Base-by-base conservation (phyloP, 2,797 vertebrate genomes). In the Harpagifer antarcticus region DNA sequence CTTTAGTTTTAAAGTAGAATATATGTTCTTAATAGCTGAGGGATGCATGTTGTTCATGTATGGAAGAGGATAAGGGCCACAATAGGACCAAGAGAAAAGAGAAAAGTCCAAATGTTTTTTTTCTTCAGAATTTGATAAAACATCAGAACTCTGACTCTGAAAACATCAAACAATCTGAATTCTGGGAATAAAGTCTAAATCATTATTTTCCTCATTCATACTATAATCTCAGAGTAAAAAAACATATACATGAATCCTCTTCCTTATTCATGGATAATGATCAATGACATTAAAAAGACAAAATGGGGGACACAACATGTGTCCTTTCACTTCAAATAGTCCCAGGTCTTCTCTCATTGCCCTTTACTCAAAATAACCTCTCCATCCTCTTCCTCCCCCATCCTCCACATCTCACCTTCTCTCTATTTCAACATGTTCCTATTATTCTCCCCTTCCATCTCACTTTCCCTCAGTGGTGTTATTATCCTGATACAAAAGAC, bases 321-420 rank as follows among this genome's bases (percentile, higher is more conserved):
- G 31, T 70, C 56, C 60, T 63, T 76, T 82, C 45, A 63, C 19
- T 50, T 61, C 2, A 66, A 66, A 70, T 27, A 60, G 55, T 55
- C 47, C 14, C 54, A 57, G 74, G 48, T 64, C 59, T 66, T 23
- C 56, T 73, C 45, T 69, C 40, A 31, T 33, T 50, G 10, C n/a
- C 73, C 68, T 78, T 81, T 76, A 68, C 45, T 69, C 64, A 3
- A 84, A 80, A 86, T 80, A 56, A 74, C 74, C 66, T 68, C 79
- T 74, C 59, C 43, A 56, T 48, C 66, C 70, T 62, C 59, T 70
- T 69, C 45, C 33, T 27, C 17, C 7, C 15, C 23, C 31, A 31
- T n/a, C 37, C 52, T 59, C 50, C 33, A n/a, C 47, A 72, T 60
- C n/a, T 33, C 17, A 20, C 63, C 53, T 40, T 42, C 40, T 64